A percentile compares a stretch with the other conserved stretches of the same genome.
These are phyloP conservation scores for Caerostris extrusa DNA, from an alignment of 1,140 invertebrate species.

Conservation along the genomic window DNA sequence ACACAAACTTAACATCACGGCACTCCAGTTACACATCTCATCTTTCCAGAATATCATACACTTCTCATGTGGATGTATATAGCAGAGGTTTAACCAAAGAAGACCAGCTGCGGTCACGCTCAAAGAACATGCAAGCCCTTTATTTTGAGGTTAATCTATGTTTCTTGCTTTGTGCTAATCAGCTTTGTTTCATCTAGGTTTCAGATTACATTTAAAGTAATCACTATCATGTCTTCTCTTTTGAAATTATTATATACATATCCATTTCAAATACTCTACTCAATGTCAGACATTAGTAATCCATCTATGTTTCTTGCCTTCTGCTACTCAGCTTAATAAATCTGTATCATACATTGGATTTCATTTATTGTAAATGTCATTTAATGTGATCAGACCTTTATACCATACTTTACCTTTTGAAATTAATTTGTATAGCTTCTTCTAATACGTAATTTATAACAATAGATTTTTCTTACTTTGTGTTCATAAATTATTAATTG, in stretches of 20 bases:
- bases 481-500: no score
- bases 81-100: slow-evolving; percentile 90
- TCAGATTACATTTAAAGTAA: no score
- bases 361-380: not conserved
- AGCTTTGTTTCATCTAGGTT: not conserved
- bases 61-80: slow-evolving; percentile 93
- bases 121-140: slow-evolving; percentile 79
- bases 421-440: no score
- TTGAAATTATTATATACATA: no score
- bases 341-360: not conserved
- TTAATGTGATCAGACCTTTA: not conserved
- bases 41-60: slow-evolving; percentile 94
- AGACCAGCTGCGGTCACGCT: slow-evolving; percentile 87
- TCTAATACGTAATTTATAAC: no score
- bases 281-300: no score
- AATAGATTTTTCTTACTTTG: no score
- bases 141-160: slow-evolving; percentile 77
- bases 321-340: no score
- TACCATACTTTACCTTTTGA: no score
- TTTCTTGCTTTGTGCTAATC: not conserved
- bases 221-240: no score
- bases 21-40: slow-evolving; percentile 97
- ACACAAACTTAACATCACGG: slow-evolving; percentile 85
- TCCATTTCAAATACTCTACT: no score
- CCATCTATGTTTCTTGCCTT: no score